Percentiles rank a stretch among this genome's conserved stretches.
phyloP scores from a whole-genome alignment of 2,888 invertebrate genomes.

The Ochlodes sylvanus region DNA sequence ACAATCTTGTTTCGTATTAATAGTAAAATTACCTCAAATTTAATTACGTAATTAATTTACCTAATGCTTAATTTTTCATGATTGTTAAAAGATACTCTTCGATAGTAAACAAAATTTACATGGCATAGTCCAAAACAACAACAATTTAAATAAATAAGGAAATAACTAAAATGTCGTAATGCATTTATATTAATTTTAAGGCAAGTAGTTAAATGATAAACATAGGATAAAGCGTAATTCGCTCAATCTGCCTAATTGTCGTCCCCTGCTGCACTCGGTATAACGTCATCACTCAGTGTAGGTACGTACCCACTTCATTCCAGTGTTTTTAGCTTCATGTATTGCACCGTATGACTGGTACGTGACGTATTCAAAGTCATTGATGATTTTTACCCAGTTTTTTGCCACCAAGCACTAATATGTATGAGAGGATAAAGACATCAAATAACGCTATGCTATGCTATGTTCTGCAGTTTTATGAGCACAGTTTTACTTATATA shows the following conservation, averaged over 20 bases:
- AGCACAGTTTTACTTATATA: too few relatives aligned
- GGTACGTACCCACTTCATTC: background rate
- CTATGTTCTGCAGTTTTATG: background rate
- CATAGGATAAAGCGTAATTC: background rate
- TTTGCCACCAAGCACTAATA: too few relatives aligned
- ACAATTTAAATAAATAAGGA: too few relatives aligned
- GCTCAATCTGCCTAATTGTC: background rate
- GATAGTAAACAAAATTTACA: background rate
- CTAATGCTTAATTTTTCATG: too few relatives aligned
- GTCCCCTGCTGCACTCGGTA: background rate
- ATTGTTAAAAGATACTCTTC: background rate
- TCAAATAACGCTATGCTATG: background rate
- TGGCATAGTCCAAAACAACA: too few relatives aligned
- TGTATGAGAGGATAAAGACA: background rate
- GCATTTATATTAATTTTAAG: background rate
- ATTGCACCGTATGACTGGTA: background rate
- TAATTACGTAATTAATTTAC: background rate
- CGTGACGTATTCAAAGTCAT: conserved; percentile 1
- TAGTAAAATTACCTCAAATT: background rate
- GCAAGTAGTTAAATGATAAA: background rate
- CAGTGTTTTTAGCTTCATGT: conserved; percentile 1
- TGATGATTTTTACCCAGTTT: background rate
- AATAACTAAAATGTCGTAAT: too few relatives aligned
- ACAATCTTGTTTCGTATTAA: background rate
- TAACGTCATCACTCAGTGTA: background rate